These are phyloP conservation scores for Bombus waltoni DNA, from an alignment of 1,140 invertebrate genomes.

Conservation along the genomic window DNA sequence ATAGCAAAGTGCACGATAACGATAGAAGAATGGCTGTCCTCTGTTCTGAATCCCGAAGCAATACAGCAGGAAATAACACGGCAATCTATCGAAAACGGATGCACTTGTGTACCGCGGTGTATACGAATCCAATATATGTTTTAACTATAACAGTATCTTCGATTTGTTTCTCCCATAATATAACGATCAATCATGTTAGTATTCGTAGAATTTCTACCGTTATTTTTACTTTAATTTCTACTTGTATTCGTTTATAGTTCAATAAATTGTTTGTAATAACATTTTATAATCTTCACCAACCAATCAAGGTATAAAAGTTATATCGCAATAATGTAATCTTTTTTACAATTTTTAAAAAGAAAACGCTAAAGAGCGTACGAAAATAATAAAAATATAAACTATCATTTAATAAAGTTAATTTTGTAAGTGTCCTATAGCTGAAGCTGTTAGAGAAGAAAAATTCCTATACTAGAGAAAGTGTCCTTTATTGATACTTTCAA, in stretches of 20 bases:
- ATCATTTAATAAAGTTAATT: background rate
- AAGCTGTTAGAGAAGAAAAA: background rate
- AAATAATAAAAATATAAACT: background rate
- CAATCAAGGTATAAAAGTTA: background rate
- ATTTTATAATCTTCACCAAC: background rate
- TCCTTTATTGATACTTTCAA: background rate
- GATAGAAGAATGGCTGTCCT: background rate
- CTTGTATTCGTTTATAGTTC: background rate
- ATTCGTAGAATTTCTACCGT: background rate
- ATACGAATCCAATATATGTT: background rate
- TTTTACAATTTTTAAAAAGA: background rate
- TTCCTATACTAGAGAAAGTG: background rate
- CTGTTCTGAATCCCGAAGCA: background rate
- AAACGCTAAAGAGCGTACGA: background rate
- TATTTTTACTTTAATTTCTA: background rate
- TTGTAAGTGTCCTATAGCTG: background rate
- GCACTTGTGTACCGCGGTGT: background rate
- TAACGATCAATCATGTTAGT: background rate
- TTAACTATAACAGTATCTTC: background rate
- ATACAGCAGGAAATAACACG: background rate
- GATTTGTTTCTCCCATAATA: background rate
- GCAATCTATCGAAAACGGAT: constrained; percentile 10
- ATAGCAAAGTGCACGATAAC: background rate
- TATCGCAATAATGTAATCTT: background rate
- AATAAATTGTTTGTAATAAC: background rate